Evolutionary conservation across 2,888 invertebrate species (phyloP), one percentile per base, ranked within the genome.

Genomic region (Euspilapteryx auroguttella): DNA sequence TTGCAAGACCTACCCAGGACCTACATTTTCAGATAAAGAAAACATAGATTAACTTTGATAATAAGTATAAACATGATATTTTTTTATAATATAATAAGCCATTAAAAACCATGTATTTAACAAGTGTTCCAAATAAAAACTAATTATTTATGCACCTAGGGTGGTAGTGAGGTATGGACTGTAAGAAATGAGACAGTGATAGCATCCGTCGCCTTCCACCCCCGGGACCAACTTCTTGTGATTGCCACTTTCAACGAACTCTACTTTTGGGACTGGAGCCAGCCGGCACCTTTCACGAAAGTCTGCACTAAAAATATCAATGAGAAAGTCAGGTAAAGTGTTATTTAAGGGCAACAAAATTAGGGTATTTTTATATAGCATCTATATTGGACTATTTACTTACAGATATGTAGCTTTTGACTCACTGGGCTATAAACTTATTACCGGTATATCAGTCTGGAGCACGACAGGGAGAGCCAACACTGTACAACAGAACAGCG

Each of bases 181-280:
- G 81, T 86, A 1, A 79, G 82, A 25, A 81, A 80, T 41, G 83
- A 83, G 47, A 83, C 85, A 10, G 87, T 87, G 12, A 90, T 93
- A 41, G 87, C 92, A 2, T 92, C 92, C 0, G 79, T 94, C 37
- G 86, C 92, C 5, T 93, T 94, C 61, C 93, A 94, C 59, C 94
- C 93, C 0, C 79, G 81, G 12, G 88, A 89, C 44, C 81, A 87
- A 41, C 71, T 92, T 33, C 68, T 94, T 28, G 90, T 89, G n/a
- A 88, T 93, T 43, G 92, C 92, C 12, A 88, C 90, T 0, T 83
- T 80, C 48, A 91, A 91, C 69, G 85, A 88, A 53, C 76, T 94
- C 6, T 85, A 88, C 52, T 91, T 93, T 58, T 94, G 93, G 93
- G 89, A 93, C 50, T 93, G 93, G 92, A 85, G 83, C 44, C 81